Evolutionary conservation across 2,888 invertebrate genomes (phyloP).

Genomic region (Cephonodes hylas): DNA sequence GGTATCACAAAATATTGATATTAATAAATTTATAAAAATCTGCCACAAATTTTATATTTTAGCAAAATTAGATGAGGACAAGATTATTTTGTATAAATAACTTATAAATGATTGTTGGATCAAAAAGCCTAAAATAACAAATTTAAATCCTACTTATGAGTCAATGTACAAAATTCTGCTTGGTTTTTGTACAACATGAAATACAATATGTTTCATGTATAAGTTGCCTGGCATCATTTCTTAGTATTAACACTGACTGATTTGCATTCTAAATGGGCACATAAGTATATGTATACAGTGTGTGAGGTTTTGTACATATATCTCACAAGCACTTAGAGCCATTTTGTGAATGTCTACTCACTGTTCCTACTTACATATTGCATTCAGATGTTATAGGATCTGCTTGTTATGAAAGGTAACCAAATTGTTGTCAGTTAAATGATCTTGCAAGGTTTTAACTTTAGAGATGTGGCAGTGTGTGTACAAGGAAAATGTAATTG

Average conservation of each 20-base stretch:
- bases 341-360: background rate
- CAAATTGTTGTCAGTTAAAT: background rate
- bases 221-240: slow-evolving; percentile 7
- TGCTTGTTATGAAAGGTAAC: background rate
- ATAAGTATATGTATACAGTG: background rate
- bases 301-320: background rate
- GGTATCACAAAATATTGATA: too few relatives aligned
- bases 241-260: slow-evolving; percentile 14
- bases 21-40: too few relatives aligned
- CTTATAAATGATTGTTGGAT: too few relatives aligned
- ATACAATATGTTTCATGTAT: background rate
- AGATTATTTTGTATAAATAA: too few relatives aligned
- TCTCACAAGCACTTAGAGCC: background rate
- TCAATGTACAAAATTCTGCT: background rate
- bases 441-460: background rate
- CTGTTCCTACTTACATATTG: background rate
- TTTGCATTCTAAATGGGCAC: background rate
- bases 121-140: background rate
- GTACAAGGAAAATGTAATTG: background rate
- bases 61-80: too few relatives aligned
- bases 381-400: background rate
- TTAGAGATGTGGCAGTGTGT: background rate
- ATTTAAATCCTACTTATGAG: background rate
- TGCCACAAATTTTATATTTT: too few relatives aligned
- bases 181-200: background rate